Percentiles rank a stretch among this genome's conserved stretches.
These are phyloP conservation scores for Carassius auratus DNA, from an alignment of 2,113 vertebrate species.

Conservation along the genomic window DNA sequence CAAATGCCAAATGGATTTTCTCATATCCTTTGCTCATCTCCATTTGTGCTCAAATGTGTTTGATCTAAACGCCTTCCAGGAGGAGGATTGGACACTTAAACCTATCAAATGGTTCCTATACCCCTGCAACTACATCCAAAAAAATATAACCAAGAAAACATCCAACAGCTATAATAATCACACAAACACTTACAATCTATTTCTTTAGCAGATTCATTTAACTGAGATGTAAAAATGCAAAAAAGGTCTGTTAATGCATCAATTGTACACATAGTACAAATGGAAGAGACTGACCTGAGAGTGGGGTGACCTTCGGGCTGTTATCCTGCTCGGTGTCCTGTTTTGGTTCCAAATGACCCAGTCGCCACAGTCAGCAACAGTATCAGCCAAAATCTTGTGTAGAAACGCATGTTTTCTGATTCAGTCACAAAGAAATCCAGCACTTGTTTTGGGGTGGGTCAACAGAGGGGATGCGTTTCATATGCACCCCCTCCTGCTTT, in stretches of 20 bases:
- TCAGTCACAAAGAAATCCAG: conserved; percentile 22
- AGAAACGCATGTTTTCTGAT: conserved; percentile 19
- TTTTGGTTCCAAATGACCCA: conserved; percentile 31
- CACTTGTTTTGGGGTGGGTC: conserved; percentile 55
- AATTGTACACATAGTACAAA: neutral
- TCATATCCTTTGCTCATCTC: too few species aligned
- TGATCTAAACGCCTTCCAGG: neutral
- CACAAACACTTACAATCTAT: too few species aligned
- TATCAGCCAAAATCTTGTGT: conserved; percentile 40
- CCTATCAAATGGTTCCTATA: too few species aligned
- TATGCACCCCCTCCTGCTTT: conserved; percentile 57
- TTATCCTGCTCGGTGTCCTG: conserved; percentile 42
- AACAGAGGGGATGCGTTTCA: conserved; percentile 53
- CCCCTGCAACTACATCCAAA: too few species aligned
- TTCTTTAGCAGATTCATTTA: too few species aligned
- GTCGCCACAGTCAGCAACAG: conserved; percentile 52
- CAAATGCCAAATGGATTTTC: neutral
- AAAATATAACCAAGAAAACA: too few species aligned
- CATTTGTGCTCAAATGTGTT: too few species aligned
- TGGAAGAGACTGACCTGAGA: conserved; percentile 64
- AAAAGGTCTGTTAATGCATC: neutral
- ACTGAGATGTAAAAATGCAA: too few species aligned
- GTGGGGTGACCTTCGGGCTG: neutral
- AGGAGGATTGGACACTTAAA: neutral
- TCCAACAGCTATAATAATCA: too few species aligned